Conservation (phyloP, 2,797 vertebrate genomes). For the Masticophis lateralis region DNA sequence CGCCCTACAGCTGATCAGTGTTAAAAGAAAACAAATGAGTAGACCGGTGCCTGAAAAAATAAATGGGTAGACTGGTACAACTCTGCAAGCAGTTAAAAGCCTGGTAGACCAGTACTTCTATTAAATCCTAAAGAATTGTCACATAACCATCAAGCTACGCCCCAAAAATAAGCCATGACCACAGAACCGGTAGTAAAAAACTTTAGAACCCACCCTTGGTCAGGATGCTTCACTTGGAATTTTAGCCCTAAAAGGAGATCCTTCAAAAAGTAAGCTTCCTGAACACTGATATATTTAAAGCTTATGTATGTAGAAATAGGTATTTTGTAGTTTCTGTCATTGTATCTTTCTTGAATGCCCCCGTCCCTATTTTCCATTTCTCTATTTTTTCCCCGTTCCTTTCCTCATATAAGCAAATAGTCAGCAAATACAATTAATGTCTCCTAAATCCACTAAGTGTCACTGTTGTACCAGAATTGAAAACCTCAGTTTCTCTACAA, state of each 20-base stretch:
- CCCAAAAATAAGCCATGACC: too few species aligned
- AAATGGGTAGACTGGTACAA: too few species aligned
- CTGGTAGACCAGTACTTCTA: too few species aligned
- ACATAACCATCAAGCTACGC: too few species aligned
- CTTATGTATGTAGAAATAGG: not conserved
- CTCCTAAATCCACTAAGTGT: slow-evolving; percentile 66
- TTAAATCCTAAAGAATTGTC: too few species aligned
- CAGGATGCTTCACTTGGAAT: not conserved
- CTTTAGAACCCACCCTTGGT: not conserved
- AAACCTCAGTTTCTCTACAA: rapidly evolving
- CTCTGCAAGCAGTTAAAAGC: too few species aligned
- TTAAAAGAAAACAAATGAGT: too few species aligned
- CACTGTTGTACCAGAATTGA: slow-evolving; percentile 58
- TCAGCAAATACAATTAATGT: not conserved
- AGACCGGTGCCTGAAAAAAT: too few species aligned
- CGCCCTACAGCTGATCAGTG: too few species aligned
- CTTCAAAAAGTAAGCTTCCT: not conserved
- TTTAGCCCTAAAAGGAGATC: rapidly evolving
- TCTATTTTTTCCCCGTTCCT: not conserved
- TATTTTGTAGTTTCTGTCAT: not conserved
- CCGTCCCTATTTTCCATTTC: too few species aligned
- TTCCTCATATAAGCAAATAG: not conserved
- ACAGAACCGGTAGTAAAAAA: too few species aligned
- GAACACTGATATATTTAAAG: not conserved
- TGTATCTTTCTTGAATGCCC: not conserved